Evolutionary conservation across 1,140 invertebrate genomes (phyloP), one percentile per base, ranked within the genome.

Genomic region (Centruroides vittatus): DNA sequence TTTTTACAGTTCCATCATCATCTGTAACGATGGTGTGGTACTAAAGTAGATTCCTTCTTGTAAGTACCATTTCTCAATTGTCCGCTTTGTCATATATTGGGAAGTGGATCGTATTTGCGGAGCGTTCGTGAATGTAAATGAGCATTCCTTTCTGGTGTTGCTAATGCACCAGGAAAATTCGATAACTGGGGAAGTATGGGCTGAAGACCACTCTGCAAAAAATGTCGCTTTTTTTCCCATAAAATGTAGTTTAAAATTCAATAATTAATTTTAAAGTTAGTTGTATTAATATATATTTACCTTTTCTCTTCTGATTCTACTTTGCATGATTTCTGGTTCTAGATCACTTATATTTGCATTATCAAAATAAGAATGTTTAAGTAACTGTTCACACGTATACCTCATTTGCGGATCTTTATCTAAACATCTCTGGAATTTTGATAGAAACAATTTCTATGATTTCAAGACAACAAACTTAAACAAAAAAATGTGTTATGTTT

Each of bases 361-460:
- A 41, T 68, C 61, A 60, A 96, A 93, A 73, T 95, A 93, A 4
- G 84, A 80, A 74, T 98, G 95, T 61, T 84, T 79, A 10, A 96
- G 73, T 35, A 98, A 78, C 73, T 95, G 87, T 67, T 93, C 88
- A 75, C 93, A 80, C 1, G 88, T 88, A 85, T 88, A 89, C 67
- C 96, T 79, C 72, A 88, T 84, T 55, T 82, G 79, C 0, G 95
- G 95, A 76, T 98, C 92, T 76, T 93, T 93, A 70, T 95, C 89
- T 54, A 99, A 74, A 72, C 94, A 98, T 82, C 88, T 91, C 84
- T 92, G 74, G 48, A 58, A 35, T 35, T 54, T 41, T n/a, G 36
- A 46, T 36, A 57, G 13, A 5, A 47, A 3, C 47, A 59, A 4
- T 11, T 58, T 3, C 0, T 11, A 41, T 41, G 23, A 41, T 41